phyloP scores from a whole-genome alignment of 2,888 invertebrate genomes.

The Eulithis testata region DNA sequence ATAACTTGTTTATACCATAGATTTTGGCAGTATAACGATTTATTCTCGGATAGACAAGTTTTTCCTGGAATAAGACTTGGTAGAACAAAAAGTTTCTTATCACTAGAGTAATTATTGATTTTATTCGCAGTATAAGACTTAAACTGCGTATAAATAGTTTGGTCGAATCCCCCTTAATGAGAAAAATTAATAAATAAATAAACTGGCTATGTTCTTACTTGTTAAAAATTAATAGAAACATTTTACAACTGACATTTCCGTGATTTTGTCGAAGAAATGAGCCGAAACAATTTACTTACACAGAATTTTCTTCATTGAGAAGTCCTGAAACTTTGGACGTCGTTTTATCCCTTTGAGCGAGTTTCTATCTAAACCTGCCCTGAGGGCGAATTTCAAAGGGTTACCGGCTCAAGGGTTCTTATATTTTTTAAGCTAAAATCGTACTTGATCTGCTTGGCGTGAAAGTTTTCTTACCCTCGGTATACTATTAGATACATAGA shows the following conservation, averaged over 20 bases:
- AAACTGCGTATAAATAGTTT: no score
- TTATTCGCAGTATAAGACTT: no score
- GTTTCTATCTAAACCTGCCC: conserved; percentile 40
- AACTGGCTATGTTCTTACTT: no score
- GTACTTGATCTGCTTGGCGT: conserved; percentile 2
- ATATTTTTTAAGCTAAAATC: conserved; percentile 26
- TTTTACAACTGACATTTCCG: conserved; percentile 32
- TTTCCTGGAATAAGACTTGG: no score
- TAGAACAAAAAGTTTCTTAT: no score
- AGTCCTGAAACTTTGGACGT: conserved; percentile 34
- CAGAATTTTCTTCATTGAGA: conserved; percentile 39
- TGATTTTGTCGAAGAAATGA: conserved; percentile 36
- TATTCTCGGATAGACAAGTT: no score
- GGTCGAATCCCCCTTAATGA: no score
- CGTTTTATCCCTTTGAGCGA: conserved; percentile 42
- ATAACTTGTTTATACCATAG: no score
- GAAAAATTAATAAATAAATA: no score
- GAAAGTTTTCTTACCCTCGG: conserved; percentile 3
- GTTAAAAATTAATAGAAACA: not conserved
- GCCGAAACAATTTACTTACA: conserved; percentile 43
- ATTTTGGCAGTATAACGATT: no score
- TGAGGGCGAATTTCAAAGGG: conserved; percentile 38
- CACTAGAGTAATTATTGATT: no score
- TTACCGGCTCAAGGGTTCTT: conserved; percentile 23
- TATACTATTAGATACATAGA: no score